Evolutionary conservation across 2,797 vertebrate genomes (phyloP).

Genomic region (Gymnoscopelus braueri): DNA sequence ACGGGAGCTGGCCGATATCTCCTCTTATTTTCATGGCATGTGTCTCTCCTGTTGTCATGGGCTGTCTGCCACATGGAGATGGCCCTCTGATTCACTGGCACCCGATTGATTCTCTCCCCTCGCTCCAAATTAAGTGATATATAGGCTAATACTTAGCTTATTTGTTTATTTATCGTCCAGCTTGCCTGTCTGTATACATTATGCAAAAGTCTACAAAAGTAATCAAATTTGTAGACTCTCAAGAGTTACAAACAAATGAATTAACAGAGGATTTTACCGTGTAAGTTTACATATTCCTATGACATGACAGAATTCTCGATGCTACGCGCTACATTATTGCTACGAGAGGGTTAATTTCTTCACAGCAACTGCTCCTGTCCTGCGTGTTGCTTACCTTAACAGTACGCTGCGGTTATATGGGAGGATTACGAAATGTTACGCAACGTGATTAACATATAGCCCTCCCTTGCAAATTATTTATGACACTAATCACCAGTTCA

Average conservation of each 20-base stretch:
- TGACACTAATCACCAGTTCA: conserved; percentile 81
- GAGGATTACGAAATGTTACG: conserved; percentile 68
- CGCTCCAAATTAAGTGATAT: conserved; percentile 52
- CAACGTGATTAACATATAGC: conserved; percentile 71
- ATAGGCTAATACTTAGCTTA: conserved; percentile 25
- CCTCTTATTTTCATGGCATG: conserved; percentile 72
- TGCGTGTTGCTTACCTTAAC: conserved; percentile 34
- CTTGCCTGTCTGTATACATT: conserved; percentile 25
- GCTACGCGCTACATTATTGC: conserved; percentile 34
- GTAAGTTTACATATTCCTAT: no score
- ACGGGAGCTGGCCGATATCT: conserved; percentile 84
- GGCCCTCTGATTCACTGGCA: conserved; percentile 58
- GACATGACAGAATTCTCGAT: no score
- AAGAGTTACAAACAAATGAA: no score
- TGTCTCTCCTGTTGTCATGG: conserved; percentile 77
- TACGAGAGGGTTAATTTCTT: conserved; percentile 21
- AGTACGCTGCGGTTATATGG: conserved; percentile 28
- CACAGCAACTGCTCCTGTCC: not conserved
- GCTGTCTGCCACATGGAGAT: conserved; percentile 71
- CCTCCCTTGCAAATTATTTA: conserved; percentile 78
- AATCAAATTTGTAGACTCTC: no score
- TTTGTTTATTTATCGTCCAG: conserved; percentile 32
- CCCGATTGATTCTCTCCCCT: conserved; percentile 59
- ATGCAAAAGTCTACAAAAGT: not conserved
- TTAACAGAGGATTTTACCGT: no score